Evolutionary conservation across 1,140 invertebrate genomes (phyloP).

Genomic region (Dolichoris vasculosae): DNA sequence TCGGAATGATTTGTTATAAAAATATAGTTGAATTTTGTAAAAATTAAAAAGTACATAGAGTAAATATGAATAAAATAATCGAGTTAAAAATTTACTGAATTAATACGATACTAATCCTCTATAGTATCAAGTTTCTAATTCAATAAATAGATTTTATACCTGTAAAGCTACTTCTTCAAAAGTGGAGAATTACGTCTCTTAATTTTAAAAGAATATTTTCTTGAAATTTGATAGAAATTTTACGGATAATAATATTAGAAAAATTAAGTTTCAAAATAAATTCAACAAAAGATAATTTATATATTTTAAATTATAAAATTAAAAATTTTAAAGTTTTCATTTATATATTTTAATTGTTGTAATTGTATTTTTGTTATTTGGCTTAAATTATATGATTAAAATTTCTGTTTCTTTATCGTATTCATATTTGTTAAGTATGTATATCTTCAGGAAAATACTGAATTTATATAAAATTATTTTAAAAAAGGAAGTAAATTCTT

Average conservation of each 20-base stretch:
- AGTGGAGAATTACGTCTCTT: not conserved
- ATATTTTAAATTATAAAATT: no score
- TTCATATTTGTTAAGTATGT: no score
- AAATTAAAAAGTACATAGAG: not conserved
- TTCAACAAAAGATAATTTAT: no score
- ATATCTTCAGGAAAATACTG: not conserved
- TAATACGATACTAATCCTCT: slow-evolving; percentile 23
- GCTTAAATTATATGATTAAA: no score
- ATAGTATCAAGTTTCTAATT: slow-evolving; percentile 22
- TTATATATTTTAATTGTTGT: no score
- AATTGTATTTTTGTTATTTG: no score
- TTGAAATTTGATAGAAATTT: not conserved
- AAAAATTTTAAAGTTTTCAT: no score
- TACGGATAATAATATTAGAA: not conserved
- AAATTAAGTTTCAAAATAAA: no score
- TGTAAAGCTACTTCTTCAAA: slow-evolving; percentile 1
- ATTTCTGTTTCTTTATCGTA: no score
- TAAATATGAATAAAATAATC: not conserved
- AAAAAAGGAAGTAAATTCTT: not conserved
- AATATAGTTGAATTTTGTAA: no score
- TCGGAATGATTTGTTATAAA: no score
- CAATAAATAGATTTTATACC: slow-evolving; percentile 25
- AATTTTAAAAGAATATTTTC: not conserved
- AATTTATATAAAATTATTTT: not conserved
- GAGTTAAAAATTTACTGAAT: slow-evolving; percentile 9